These are phyloP conservation scores for Aegithalos caudatus DNA, from an alignment of 2,113 vertebrate species.

Conservation along the genomic window DNA sequence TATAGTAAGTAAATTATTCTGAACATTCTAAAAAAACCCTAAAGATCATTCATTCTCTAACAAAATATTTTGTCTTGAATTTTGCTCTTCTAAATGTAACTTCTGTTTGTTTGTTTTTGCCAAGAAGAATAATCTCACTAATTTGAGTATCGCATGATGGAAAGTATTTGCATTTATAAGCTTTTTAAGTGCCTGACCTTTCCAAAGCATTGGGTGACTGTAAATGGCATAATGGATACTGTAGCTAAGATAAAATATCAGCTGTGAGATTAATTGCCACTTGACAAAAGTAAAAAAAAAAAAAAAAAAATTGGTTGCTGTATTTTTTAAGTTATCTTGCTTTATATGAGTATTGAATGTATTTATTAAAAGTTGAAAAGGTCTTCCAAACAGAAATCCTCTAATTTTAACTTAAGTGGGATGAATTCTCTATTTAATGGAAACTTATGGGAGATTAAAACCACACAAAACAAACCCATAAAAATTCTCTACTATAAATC, in stretches of 20 bases:
- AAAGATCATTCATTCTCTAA: conserved; percentile 13
- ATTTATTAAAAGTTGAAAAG: background rate
- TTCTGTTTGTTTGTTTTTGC: background rate
- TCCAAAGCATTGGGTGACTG: background rate
- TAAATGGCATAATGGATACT: background rate
- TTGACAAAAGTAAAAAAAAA: background rate
- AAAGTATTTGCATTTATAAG: background rate
- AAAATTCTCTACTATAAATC: background rate
- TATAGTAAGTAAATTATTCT: background rate
- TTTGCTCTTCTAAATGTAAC: background rate
- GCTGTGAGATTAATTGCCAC: background rate
- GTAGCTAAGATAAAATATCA: background rate
- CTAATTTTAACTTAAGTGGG: background rate
- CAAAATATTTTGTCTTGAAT: conserved; percentile 28
- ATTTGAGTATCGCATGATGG: background rate
- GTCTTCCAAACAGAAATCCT: background rate
- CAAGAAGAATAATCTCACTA: background rate
- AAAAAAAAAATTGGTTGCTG: background rate
- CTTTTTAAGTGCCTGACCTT: background rate
- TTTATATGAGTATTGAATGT: background rate
- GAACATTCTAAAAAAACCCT: background rate
- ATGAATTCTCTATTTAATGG: background rate
- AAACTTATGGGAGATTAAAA: background rate
- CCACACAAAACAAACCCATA: background rate
- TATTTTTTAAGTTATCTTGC: background rate